Base-by-base conservation (phyloP, 1,140 invertebrate species). In the Pogonognathellus flavescens region DNA sequence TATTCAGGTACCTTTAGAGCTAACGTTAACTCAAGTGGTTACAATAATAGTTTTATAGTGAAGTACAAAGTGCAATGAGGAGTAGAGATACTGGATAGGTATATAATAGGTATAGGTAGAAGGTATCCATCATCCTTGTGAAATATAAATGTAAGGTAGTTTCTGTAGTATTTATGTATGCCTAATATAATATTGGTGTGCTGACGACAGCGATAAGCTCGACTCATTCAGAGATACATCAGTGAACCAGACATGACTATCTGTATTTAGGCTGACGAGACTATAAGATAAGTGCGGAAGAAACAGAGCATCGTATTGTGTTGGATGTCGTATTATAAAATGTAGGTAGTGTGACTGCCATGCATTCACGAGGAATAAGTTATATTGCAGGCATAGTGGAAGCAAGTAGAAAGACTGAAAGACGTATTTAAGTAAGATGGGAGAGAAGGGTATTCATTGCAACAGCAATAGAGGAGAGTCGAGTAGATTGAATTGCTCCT, bases 231-330 rank as follows among this genome's bases (percentile, higher is more conserved):
- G 13, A 62, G 13, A 20, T 62, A 62, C 59, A 20, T 62, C 8
- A 62, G 59, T 62, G 59, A 62, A 20, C 59, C 8, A 49, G 41
- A 49, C 70, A 1, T 6, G 31, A 8, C 31, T 22, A 70, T 16
- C 31, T 41, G 31, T 41, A 41, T 41, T 41, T 41, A 41, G 31
- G 31, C 31, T 41, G 41, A 49, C 70, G 2, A n/a, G 31, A 8
- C 31, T 22, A 72, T n/a, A 49, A 72, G 66, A 50, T 18, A 50
- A 50, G 41, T 76, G 16, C 10, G 66, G 25, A 76, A 76, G 41
- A 76, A 76, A 62, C 59, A 76, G 31, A 76, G 31, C 25, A 76
- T 76, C n/a, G 53, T 57, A n/a, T 57, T 14, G 53, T 57, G 53
- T 13, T 76, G 41, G n/a, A 76, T 50, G 70, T 76, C 25, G 41